A percentile compares a stretch with the other conserved stretches of the same genome.
phyloP scores from a whole-genome alignment of 2,888 invertebrate genomes.

The Luperina nickerlii region DNA sequence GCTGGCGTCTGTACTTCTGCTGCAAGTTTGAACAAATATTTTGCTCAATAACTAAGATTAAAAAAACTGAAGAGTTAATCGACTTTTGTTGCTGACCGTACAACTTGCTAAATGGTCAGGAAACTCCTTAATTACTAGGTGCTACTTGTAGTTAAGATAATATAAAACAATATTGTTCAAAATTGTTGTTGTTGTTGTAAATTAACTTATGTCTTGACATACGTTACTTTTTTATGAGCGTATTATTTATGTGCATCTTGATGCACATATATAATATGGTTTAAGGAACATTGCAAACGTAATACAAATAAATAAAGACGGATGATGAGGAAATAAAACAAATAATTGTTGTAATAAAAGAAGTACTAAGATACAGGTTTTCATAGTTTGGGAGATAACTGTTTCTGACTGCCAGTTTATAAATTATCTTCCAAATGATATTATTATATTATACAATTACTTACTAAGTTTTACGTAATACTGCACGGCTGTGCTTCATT shows the following conservation, averaged over 20 bases:
- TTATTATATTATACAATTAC: not conserved
- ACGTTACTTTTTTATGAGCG: too few species aligned
- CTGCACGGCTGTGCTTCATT: too few species aligned
- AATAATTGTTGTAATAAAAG: not conserved
- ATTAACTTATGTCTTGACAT: not conserved
- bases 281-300: too few species aligned
- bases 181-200: too few species aligned
- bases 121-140: not conserved
- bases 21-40: too few species aligned
- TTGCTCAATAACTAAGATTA: too few species aligned
- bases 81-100: too few species aligned
- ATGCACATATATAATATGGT: not conserved
- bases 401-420: not conserved
- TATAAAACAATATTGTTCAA: not conserved
- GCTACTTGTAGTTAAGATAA: not conserved
- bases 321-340: not conserved
- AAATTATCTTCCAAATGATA: not conserved
- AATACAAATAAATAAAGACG: not conserved
- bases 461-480: not conserved
- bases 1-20: too few species aligned
- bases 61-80: too few species aligned
- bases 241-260: too few species aligned
- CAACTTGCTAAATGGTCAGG: not conserved
- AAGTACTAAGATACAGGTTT: not conserved
- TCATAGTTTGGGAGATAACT: not conserved